Base-by-base conservation (phyloP, 2,888 invertebrate species). In the Drosophila pseudotalamancana region DNA sequence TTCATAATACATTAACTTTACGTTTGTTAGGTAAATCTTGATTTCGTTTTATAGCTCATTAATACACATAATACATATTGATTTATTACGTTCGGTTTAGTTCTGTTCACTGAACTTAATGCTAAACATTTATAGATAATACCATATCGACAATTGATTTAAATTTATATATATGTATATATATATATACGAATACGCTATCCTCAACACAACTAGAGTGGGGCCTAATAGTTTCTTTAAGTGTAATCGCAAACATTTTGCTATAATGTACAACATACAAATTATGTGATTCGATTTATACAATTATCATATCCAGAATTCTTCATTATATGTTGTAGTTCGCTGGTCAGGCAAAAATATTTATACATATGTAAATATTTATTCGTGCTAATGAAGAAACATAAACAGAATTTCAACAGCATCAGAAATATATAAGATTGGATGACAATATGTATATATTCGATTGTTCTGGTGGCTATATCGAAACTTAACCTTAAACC, bases 41-140 rank as follows among this genome's bases (percentile, higher is more conserved):
- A 63, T 65, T 62, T 68, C 55, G 48, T 64, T 66, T 66, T 60
- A 27, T 18, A 43, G 48, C 60, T 43, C 45, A 31, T 66, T 76
- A 48, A 64, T 72, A 56, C 27, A 71, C 54, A 53, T 31, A 46
- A 62, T 39, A 48, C 61, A 59, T 67, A 64, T 62, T 55, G 49
- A 65, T 54, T 57, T 60, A 21, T 25, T 46, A 31, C 27, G 34
- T 31, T 45, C 40, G 32, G 27, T 27, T 14, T 6, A 3, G 14
- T 46, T 19, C 12, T 6, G 14, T 11, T 31, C 62, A 46, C 61
- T 73, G 73, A 78, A 72, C 76, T 80, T 87, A 83, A 79, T 77
- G 60, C 83, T 87, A 83, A 83, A 83, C 83, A 83, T 87, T 78
- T 82, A 82, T 82, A 82, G 87, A 85, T 85, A 85, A 73, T 84